Evolutionary conservation across 2,888 invertebrate genomes (phyloP).

Genomic region (Orthosia gracilis): DNA sequence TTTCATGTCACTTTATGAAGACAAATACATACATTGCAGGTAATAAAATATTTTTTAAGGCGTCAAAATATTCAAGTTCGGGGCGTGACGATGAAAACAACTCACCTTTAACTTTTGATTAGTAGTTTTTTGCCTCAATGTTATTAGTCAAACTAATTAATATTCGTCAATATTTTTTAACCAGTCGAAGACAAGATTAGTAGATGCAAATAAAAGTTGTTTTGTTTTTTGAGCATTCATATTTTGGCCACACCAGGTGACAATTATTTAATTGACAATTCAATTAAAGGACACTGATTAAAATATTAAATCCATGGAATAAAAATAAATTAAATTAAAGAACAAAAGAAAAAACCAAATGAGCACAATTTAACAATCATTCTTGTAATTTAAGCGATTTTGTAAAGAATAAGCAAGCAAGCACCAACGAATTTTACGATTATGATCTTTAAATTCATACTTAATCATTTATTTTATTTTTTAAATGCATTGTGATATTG

Average conservation of each 20-base stretch:
- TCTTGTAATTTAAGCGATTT: background rate
- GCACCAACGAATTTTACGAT: slow-evolving; percentile 2
- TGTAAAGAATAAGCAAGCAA: slow-evolving; percentile 4
- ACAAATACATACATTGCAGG: too few species aligned
- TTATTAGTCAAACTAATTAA: background rate
- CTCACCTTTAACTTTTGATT: too few species aligned
- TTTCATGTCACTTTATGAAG: too few species aligned
- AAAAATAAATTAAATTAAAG: background rate
- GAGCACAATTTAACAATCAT: background rate
- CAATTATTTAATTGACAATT: background rate
- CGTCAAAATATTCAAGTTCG: too few species aligned
- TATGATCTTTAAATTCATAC: background rate
- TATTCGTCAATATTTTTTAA: background rate
- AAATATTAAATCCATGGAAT: background rate
- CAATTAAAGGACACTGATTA: background rate
- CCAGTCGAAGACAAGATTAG: background rate
- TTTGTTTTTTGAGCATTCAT: background rate
- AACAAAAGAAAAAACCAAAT: slow-evolving; percentile 12
- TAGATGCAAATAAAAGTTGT: too few species aligned
- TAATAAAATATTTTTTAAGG: too few species aligned
- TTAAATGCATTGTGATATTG: slow-evolving; percentile 13
- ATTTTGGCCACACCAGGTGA: background rate
- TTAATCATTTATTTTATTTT: background rate
- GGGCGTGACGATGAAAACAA: too few species aligned
- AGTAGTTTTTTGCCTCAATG: background rate